Conservation (phyloP, 2,113 vertebrate genomes). For the Nothocercus nigrocapillus region DNA sequence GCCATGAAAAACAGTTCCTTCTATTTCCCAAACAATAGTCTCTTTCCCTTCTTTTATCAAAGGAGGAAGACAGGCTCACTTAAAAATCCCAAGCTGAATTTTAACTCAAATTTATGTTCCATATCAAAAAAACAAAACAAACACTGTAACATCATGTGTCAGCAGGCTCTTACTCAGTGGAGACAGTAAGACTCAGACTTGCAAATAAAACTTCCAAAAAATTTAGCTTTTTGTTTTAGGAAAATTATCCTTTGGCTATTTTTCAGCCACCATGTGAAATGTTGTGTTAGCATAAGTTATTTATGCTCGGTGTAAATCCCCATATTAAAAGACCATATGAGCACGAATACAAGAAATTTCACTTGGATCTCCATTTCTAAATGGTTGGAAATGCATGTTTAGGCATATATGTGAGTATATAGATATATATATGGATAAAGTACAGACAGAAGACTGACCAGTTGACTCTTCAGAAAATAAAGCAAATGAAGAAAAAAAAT, state of each 20-base stretch:
- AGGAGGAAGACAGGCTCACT: background rate
- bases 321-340: background rate
- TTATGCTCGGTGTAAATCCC: background rate
- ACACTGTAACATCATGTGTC: background rate
- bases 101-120: background rate
- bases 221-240: fast-evolving
- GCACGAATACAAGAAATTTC: background rate
- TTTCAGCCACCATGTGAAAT: background rate
- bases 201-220: background rate
- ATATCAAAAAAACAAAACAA: background rate
- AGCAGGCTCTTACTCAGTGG: background rate
- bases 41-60: background rate
- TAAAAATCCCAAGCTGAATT: background rate
- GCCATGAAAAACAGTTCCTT: background rate
- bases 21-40: background rate
- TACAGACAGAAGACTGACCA: background rate
- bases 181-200: background rate
- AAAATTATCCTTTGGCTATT: background rate
- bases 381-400: background rate
- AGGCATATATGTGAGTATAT: background rate
- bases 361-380: background rate
- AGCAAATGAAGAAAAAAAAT: background rate
- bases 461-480: background rate
- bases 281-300: background rate
- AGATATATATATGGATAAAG: background rate